A percentile compares a stretch with the other conserved stretches of the same genome.
Evolutionary conservation across 2,888 invertebrate genomes (phyloP).

Genomic region (Caradrina clavipalpis): DNA sequence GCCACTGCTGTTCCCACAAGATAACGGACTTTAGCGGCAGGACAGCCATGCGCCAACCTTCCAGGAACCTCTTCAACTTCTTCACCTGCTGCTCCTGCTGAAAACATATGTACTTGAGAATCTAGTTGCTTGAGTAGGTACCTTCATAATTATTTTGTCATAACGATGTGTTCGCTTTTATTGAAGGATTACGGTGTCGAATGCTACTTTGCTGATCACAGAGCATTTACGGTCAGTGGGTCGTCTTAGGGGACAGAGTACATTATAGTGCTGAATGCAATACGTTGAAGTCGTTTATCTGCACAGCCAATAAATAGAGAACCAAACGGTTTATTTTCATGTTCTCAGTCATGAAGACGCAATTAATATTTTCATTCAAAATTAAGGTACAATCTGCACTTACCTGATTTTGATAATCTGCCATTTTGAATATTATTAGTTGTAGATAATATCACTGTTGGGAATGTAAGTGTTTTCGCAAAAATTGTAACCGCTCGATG

Average conservation of each 20-base stretch:
- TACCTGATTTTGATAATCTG: slow-evolving; percentile 73
- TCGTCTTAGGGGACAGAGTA: too few relatives aligned
- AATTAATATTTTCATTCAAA: neutral
- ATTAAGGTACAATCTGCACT: neutral
- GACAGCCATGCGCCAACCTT: slow-evolving; percentile 94
- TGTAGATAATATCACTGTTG: slow-evolving; percentile 13
- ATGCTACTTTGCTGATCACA: neutral
- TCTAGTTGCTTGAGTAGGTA: slow-evolving; percentile 1
- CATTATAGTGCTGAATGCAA: neutral
- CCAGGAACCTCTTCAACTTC: slow-evolving; percentile 93
- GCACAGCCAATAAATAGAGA: neutral
- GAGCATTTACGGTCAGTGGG: too few relatives aligned
- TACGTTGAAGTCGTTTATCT: neutral
- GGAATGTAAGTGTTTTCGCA: slow-evolving; percentile 18
- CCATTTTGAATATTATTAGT: slow-evolving; percentile 51
- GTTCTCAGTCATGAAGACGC: slow-evolving; percentile 13
- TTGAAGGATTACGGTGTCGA: neutral
- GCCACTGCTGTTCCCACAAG: slow-evolving; percentile 96
- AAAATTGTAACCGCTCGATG: slow-evolving; percentile 32
- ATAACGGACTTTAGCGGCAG: slow-evolving; percentile 93
- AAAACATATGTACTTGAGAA: slow-evolving; percentile 11
- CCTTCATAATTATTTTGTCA: slow-evolving; percentile 3
- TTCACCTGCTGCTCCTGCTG: slow-evolving; percentile 93
- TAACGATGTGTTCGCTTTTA: neutral
- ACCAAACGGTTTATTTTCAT: neutral